A percentile compares a stretch with the other conserved stretches of the same genome.
Evolutionary conservation across 2,797 vertebrate genomes (phyloP).

Genomic region (Ceyx erithaca): DNA sequence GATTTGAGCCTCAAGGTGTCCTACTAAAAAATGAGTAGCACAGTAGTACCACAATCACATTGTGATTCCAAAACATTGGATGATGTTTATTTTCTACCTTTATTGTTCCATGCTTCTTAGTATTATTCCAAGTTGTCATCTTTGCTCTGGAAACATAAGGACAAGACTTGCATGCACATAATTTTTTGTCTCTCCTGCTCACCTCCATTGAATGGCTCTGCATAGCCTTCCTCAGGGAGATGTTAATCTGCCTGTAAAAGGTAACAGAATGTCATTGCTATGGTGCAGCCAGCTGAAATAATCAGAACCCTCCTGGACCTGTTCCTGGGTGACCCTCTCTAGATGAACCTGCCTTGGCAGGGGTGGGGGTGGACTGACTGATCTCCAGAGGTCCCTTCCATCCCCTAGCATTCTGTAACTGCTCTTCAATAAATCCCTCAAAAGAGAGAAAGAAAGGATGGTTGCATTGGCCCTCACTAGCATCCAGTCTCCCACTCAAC

Average conservation of each 20-base stretch:
- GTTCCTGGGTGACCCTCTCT: no score
- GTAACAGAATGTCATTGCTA: not conserved
- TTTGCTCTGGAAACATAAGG: not conserved
- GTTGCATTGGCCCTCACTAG: not conserved
- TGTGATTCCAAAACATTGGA: not conserved
- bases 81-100: constrained; percentile 19
- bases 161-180: not conserved
- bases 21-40: not conserved
- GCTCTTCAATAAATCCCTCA: not conserved
- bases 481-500: not conserved
- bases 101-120: not conserved
- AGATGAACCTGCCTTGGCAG: no score
- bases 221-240: constrained; percentile 7
- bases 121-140: not conserved
- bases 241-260: constrained; percentile 44
- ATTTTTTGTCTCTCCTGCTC: not conserved
- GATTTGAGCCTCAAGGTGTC: not conserved
- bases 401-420: not conserved
- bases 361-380: no score
- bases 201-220: not conserved
- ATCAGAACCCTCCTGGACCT: not conserved
- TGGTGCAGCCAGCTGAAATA: not conserved
- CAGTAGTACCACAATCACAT: not conserved
- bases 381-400: no score
- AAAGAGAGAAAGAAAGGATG: not conserved